Base-by-base conservation (phyloP, 2,797 vertebrate species). In the Poeciliopsis turneri region DNA sequence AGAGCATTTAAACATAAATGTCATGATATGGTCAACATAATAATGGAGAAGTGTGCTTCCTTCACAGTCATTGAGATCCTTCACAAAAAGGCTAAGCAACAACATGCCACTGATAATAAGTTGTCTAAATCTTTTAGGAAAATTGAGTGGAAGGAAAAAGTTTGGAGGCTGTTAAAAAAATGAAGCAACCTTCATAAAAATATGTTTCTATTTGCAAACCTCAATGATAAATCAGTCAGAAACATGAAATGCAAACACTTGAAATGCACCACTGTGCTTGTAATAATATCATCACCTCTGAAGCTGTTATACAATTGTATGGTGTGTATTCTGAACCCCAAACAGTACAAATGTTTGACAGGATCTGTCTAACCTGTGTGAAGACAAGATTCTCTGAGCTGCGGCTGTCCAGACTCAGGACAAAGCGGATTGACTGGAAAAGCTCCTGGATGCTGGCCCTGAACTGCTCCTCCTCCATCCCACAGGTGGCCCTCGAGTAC, bases 371-470 rank as follows among this genome's bases (percentile, higher is more conserved):
- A 92, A 99, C 98, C 98, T 99, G 98, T 5, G 98, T 99, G 92
- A 99, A 99, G 84, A 99, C 97, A 78, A 99, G 97, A 49, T 98
- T 99, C 93, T 99, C 98, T 0, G 98, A 99, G 93, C 97, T 99
- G 86, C 98, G 97, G 91, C 97, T 97, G 95, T 99, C 98, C 92
- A 99, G 93, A 87, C 98, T 99, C 85, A 99, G 96, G 79, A 99
- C 98, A 80, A 99, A 99, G 90, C 98, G 97, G 87, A 99, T 99
- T 49, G 98, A 99, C 92, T 99, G 98, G 95, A 99, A 99, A 86
- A 99, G 98, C 82, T 99, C 98, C 80, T 99, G 98, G 94, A 99
- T 97, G 93, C 97, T 99, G 43, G 96, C 95, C 79, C 97, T 95
- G 92, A 99, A 99, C 84, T 97, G 97, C 76, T 99, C 98, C 87